A percentile compares a stretch with the other conserved stretches of the same genome.
Conservation (phyloP, 2,888 invertebrate species). For the Hirtodrosophila confusa region DNA sequence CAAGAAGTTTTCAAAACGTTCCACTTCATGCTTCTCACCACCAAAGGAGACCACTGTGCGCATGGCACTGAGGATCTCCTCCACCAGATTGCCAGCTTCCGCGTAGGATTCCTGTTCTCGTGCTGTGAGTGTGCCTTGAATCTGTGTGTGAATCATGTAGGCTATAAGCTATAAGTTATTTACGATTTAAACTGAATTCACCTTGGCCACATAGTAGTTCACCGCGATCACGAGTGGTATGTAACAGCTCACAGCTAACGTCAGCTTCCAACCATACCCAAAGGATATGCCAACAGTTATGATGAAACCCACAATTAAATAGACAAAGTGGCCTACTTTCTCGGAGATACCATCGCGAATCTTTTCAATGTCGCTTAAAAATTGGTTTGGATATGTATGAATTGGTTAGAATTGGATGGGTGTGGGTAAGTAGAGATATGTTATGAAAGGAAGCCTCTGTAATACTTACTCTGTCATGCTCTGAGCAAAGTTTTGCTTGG, state of each 20-base stretch:
- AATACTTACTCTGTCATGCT: constrained; percentile 90
- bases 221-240: constrained; percentile 91
- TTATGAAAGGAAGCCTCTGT: no score
- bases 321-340: constrained; percentile 91
- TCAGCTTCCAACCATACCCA: constrained; percentile 93
- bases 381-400: neutral
- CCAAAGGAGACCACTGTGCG: constrained; percentile 92
- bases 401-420: constrained; percentile 4
- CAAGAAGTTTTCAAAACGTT: constrained; percentile 86
- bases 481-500: constrained; percentile 89
- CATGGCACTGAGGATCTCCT: constrained; percentile 90
- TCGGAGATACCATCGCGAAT: constrained; percentile 94
- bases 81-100: constrained; percentile 90
- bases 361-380: constrained; percentile 89
- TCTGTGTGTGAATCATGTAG: constrained; percentile 81
- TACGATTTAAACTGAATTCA: constrained; percentile 64
- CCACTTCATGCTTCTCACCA: constrained; percentile 90
- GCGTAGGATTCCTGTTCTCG: constrained; percentile 90
- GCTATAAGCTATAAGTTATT: neutral
- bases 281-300: constrained; percentile 90
- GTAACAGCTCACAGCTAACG: constrained; percentile 91
- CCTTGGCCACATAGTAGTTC: constrained; percentile 91
- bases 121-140: constrained; percentile 88
- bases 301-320: constrained; percentile 84
- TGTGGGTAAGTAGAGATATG: no score